phyloP scores from a whole-genome alignment of 2,888 invertebrate genomes.

The Limnephilus marmoratus region DNA sequence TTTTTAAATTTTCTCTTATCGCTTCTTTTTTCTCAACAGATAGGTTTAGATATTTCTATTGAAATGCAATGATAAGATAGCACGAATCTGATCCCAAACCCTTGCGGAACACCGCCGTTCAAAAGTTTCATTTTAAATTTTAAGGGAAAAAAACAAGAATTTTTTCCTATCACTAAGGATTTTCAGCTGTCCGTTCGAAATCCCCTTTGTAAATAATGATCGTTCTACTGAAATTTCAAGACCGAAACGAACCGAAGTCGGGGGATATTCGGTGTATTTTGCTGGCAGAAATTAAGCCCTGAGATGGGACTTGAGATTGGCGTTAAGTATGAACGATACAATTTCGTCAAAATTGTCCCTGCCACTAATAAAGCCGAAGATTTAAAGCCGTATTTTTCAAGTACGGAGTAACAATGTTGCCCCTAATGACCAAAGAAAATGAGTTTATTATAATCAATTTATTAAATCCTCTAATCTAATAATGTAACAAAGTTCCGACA shows the following conservation, averaged over 20 bases:
- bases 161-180: slow-evolving; percentile 28
- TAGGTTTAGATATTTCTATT: neutral
- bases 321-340: neutral
- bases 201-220: slow-evolving; percentile 42
- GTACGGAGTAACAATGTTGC: neutral
- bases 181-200: slow-evolving; percentile 27
- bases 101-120: slow-evolving; percentile 12
- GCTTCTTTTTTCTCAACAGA: neutral
- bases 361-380: neutral
- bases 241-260: neutral
- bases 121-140: slow-evolving; percentile 29
- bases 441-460: neutral
- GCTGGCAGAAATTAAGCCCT: slow-evolving; percentile 2
- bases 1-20: no score
- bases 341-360: slow-evolving; percentile 12
- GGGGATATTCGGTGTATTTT: slow-evolving; percentile 23
- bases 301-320: slow-evolving; percentile 8
- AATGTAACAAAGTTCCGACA: no score
- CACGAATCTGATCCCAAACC: neutral
- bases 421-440: neutral
- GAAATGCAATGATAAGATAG: neutral
- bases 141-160: slow-evolving; percentile 5
- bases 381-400: neutral
- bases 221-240: slow-evolving; percentile 21
- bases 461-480: neutral